Evolutionary conservation across 2,113 vertebrate genomes (phyloP), one percentile per base, ranked within the genome.

Genomic region (Pycnonotus jocosus): DNA sequence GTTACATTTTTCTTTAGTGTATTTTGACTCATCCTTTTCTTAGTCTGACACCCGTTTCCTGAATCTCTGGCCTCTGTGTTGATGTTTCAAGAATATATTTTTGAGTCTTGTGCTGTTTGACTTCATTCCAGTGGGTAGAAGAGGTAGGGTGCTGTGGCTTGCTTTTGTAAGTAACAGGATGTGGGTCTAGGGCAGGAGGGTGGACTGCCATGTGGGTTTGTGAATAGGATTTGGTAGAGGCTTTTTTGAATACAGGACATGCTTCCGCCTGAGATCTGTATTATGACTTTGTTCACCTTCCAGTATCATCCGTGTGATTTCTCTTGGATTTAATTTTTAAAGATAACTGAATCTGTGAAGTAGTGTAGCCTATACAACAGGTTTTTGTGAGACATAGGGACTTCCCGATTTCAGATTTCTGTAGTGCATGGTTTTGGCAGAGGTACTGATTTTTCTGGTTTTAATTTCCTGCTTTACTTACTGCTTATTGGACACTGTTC

Each of bases 1-100:
- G 10, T 24, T 27, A 56, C 31, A 69, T 92, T 88, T 85, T 88
- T 65, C 38, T 68, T 61, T 50, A 22, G 61, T 77, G 3, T 92
- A 69, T 91, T 96, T 95, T 97, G 93, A 97, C 80, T 96, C 94
- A 93, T 88, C 70, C 37, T 94, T 95, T 72, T 96, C 65, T 77
- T 79, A 72, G 57, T 94, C 81, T 95, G 74, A 86, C 50, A 47
- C 54, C 33, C 17, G 0, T 91, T 97, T 97, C 79, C 88, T 89
- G 71, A 93, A 24, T 64, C 62, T 96, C 90, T 27, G 79, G 60
- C 33, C 23, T 96, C 19, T 84, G 40, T 91, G 40, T 87, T 95
- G 77, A 86, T 64, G 69, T 89, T n/a, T 37, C 48, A 94, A 96
- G 93, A 93, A 35, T 40, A 0, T 88, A 31, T 96, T 80, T 96